Evolutionary conservation across 1,140 invertebrate genomes (phyloP).

Genomic region (Dufourea novaeangliae): DNA sequence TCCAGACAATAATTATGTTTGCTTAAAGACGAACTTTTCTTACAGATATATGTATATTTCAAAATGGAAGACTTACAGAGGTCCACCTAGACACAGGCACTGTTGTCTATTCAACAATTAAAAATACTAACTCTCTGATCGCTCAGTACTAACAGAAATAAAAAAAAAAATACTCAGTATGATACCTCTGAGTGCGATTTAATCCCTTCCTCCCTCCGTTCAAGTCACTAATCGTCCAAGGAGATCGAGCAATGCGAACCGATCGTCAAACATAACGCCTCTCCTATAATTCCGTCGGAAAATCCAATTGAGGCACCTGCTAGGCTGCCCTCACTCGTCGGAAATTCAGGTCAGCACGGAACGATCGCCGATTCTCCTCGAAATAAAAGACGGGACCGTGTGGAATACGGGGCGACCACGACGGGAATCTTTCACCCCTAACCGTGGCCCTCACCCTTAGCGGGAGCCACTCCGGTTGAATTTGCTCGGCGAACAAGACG

Average conservation of each 20-base stretch:
- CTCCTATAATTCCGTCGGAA: background rate
- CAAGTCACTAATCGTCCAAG: no score
- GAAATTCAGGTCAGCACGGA: background rate
- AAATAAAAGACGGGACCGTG: background rate
- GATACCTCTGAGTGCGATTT: no score
- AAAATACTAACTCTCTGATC: no score
- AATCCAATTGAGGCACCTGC: background rate
- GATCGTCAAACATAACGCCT: background rate
- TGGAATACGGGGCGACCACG: background rate
- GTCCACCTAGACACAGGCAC: no score
- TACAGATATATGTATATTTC: no score
- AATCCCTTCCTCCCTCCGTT: no score
- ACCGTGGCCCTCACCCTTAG: background rate
- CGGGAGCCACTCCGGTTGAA: slow-evolving; percentile 25
- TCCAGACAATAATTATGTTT: no score
- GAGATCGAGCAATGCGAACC: background rate
- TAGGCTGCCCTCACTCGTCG: background rate
- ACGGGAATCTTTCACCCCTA: slow-evolving; percentile 14
- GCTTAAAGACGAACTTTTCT: no score
- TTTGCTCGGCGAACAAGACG: slow-evolving; percentile 46
- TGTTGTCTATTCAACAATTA: no score
- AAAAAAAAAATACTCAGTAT: no score
- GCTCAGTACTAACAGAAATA: no score
- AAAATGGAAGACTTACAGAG: no score
- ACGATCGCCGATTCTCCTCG: background rate